A percentile compares a stretch with the other conserved stretches of the same genome.
These are phyloP conservation scores for Centropus unirufus DNA, from an alignment of 2,113 vertebrate species.

Conservation along the genomic window DNA sequence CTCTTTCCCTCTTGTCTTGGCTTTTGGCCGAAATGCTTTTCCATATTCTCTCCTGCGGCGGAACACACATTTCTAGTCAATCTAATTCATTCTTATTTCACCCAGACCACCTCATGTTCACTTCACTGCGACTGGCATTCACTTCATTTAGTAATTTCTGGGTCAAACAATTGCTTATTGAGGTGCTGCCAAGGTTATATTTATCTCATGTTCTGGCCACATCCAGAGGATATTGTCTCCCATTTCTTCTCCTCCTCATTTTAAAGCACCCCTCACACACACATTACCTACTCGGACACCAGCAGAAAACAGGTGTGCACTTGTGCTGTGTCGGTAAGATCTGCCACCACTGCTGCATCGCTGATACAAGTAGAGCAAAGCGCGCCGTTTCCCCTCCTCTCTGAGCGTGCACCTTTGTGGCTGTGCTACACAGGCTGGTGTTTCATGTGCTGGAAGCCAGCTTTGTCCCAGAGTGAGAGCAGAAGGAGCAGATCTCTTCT, in stretches of 20 bases:
- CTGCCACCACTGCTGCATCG: neutral
- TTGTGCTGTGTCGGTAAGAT: neutral
- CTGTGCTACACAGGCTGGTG: neutral
- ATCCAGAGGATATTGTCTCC: neutral
- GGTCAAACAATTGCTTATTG: neutral
- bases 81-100: neutral
- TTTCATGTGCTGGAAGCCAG: neutral
- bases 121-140: neutral
- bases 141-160: conserved; percentile 7
- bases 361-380: neutral
- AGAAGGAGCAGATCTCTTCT: too few relatives aligned
- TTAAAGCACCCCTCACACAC: neutral
- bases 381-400: neutral
- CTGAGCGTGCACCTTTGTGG: neutral
- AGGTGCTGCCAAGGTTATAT: neutral
- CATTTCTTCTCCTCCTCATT: neutral
- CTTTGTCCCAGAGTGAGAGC: neutral
- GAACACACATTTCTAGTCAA: neutral
- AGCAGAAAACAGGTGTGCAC: neutral
- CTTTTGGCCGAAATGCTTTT: neutral
- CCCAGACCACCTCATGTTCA: neutral
- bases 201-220: neutral
- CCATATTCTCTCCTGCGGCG: neutral
- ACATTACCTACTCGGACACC: neutral
- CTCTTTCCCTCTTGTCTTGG: neutral